Evolutionary conservation across 2,888 invertebrate genomes (phyloP).

Genomic region (Pterobdella sp.): DNA sequence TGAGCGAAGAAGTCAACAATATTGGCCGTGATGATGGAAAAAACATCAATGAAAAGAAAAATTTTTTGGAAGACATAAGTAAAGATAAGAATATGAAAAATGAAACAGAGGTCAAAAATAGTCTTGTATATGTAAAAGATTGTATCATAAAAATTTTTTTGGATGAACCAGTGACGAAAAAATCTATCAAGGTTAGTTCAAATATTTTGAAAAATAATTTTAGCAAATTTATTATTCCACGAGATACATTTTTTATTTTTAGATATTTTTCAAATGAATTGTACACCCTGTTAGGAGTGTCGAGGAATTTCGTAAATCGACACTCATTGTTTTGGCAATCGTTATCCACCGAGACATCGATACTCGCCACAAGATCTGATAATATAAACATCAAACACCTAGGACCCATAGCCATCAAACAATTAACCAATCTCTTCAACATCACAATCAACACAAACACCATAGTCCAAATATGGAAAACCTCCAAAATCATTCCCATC

Average conservation of each 20-base stretch:
- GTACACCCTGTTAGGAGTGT: neutral
- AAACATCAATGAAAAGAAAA: constrained; percentile 8
- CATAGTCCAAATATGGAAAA: too few relatives aligned
- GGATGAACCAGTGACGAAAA: constrained; percentile 39
- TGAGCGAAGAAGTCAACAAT: neutral
- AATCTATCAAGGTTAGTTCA: constrained; percentile 41
- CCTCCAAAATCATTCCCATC: too few relatives aligned
- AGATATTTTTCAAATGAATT: neutral
- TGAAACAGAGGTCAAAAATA: constrained; percentile 26
- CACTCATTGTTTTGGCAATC: too few relatives aligned
- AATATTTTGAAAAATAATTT: neutral
- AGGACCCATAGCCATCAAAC: too few relatives aligned
- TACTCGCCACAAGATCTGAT: too few relatives aligned
- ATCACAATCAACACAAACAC: too few relatives aligned
- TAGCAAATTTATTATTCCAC: too few relatives aligned
- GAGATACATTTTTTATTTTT: neutral
- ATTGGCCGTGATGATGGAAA: neutral
- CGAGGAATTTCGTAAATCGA: too few relatives aligned
- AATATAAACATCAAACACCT: too few relatives aligned
- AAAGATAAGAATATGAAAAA: constrained; percentile 22
- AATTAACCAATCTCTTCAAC: too few relatives aligned
- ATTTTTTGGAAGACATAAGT: neutral
- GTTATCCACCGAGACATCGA: too few relatives aligned
- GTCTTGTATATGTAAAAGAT: constrained; percentile 30
- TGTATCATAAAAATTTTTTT: constrained; percentile 44